Evolutionary conservation across 2,113 vertebrate genomes (phyloP).

Genomic region (Nesoenas mayeri): DNA sequence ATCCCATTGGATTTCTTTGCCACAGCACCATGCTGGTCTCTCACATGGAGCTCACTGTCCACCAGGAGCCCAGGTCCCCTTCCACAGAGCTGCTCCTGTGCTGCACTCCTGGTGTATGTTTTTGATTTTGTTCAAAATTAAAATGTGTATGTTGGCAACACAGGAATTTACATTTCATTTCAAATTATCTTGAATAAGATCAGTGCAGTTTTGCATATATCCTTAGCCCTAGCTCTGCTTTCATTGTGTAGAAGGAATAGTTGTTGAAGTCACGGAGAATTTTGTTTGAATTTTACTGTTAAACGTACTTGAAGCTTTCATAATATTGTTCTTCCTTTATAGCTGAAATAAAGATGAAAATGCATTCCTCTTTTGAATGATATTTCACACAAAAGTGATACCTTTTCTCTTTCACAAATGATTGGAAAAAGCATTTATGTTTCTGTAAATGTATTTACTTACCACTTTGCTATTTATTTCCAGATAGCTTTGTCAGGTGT

Average conservation of each 20-base stretch:
- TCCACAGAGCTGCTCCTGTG: too few species aligned
- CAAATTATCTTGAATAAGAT: background rate
- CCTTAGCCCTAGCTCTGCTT: background rate
- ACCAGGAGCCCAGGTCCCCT: too few species aligned
- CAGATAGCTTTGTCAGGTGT: slow-evolving; percentile 12
- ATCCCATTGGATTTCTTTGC: too few species aligned
- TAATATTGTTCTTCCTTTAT: background rate
- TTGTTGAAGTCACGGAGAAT: background rate
- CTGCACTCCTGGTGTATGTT: too few species aligned
- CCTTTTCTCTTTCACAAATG: background rate
- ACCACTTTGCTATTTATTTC: background rate
- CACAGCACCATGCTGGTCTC: too few species aligned
- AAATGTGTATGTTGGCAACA: background rate
- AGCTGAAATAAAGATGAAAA: slow-evolving; percentile 16
- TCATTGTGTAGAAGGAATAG: background rate
- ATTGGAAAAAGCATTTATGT: slow-evolving; percentile 1
- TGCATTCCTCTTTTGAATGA: background rate
- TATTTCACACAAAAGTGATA: background rate
- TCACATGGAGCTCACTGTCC: too few species aligned
- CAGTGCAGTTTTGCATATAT: background rate
- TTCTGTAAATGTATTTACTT: slow-evolving; percentile 28
- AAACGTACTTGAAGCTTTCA: background rate
- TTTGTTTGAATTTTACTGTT: background rate
- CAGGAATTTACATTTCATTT: background rate
- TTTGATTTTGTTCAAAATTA: background rate